These are phyloP conservation scores for Vanessa tameamea DNA, from an alignment of 1,140 invertebrate genomes.

Conservation along the genomic window DNA sequence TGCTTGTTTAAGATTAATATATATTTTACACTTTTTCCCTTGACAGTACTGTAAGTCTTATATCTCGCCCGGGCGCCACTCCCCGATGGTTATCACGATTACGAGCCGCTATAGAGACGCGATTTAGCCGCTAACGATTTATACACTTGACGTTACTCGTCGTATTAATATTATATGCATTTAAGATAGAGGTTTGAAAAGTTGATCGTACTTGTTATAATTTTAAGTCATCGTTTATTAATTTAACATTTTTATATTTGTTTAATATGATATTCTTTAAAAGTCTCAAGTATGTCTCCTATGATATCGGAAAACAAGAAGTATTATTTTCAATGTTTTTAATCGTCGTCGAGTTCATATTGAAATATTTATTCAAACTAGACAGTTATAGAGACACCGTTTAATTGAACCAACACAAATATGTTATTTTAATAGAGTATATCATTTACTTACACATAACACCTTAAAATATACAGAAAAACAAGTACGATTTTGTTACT, in stretches of 20 bases:
- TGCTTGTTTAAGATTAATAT: neutral
- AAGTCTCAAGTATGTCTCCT: too few species aligned
- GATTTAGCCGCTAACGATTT: constrained; percentile 35
- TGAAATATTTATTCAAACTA: too few species aligned
- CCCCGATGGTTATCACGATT: constrained; percentile 41
- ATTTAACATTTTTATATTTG: neutral
- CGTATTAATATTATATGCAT: constrained; percentile 32
- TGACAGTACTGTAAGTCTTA: neutral
- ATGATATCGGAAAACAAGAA: too few species aligned
- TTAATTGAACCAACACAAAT: too few species aligned
- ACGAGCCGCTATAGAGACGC: constrained; percentile 38
- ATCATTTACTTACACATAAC: too few species aligned
- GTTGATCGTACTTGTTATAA: neutral
- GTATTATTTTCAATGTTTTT: too few species aligned
- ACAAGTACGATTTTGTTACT: too few species aligned
- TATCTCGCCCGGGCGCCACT: constrained; percentile 28
- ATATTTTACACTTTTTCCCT: neutral
- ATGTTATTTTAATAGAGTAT: too few species aligned
- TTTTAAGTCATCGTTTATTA: neutral
- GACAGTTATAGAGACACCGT: too few species aligned
- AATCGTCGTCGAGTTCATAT: too few species aligned
- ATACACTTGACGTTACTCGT: constrained; percentile 35
- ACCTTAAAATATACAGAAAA: too few species aligned
- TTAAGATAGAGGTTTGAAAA: constrained; percentile 6
- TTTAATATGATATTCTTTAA: too few species aligned